Conservation (phyloP, 2,888 invertebrate genomes). For the Caprella mutica region DNA sequence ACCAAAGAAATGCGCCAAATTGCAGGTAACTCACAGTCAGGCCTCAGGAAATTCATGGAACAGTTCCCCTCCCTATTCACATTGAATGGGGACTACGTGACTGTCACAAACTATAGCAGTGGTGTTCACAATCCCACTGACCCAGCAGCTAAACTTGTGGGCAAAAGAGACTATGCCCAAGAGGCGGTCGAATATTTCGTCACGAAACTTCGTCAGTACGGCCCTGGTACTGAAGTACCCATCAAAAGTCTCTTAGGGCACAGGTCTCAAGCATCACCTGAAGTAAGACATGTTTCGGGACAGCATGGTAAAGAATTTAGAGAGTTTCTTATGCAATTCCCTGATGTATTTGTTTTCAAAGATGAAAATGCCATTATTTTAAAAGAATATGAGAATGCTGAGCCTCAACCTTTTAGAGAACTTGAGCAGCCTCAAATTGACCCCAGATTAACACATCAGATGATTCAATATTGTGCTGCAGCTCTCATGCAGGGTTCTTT, state of each 20-base stretch:
- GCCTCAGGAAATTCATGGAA: slow-evolving; percentile 88
- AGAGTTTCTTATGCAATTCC: slow-evolving; percentile 73
- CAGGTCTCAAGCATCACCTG: slow-evolving; percentile 88
- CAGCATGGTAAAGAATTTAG: slow-evolving; percentile 89
- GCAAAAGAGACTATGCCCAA: slow-evolving; percentile 74
- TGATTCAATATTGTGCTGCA: slow-evolving; percentile 69
- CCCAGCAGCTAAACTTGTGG: slow-evolving; percentile 27
- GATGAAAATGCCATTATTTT: slow-evolving; percentile 69
- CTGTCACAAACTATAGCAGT: slow-evolving; percentile 36
- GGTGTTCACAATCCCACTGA: slow-evolving; percentile 30
- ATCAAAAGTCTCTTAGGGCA: slow-evolving; percentile 93
- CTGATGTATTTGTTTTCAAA: slow-evolving; percentile 67
- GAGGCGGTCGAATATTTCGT: slow-evolving; percentile 98
- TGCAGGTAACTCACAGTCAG: slow-evolving; percentile 79
- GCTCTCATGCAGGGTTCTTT: slow-evolving; percentile 54
- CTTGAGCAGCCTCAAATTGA: slow-evolving; percentile 67
- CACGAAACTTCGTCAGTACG: slow-evolving; percentile 86
- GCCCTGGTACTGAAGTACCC: slow-evolving; percentile 89
- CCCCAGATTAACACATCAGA: slow-evolving; percentile 58
- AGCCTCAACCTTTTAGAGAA: slow-evolving; percentile 44
- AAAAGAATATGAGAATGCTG: slow-evolving; percentile 45
- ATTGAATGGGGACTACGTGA: slow-evolving; percentile 67
- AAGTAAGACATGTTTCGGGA: slow-evolving; percentile 89
- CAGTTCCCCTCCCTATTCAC: slow-evolving; percentile 94
- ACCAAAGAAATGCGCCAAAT: slow-evolving; percentile 90